Conservation (phyloP, 2,113 vertebrate species). For the Sciurus niger region DNA sequence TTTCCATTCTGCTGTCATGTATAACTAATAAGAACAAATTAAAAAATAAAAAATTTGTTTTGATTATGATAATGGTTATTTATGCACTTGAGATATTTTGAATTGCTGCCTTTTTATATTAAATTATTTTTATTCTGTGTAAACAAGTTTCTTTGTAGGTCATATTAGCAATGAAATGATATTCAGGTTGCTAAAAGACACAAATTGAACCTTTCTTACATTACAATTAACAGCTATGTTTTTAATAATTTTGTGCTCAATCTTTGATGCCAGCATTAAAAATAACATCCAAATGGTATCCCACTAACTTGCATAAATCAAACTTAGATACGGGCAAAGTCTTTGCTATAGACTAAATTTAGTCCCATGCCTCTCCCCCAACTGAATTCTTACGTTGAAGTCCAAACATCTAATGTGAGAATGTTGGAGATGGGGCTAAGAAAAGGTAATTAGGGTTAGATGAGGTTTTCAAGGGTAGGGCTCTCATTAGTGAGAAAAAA, state of each 20-base stretch:
- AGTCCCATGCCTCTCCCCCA: neutral
- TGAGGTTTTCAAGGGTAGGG: neutral
- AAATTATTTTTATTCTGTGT: slow-evolving; percentile 7
- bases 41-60: neutral
- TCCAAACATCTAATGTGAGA: neutral
- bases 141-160: slow-evolving; percentile 24
- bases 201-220: slow-evolving; percentile 22
- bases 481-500: slow-evolving; percentile 9
- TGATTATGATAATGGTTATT: neutral
- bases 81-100: neutral
- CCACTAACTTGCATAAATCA: slow-evolving; percentile 21
- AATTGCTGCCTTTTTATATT: slow-evolving; percentile 34
- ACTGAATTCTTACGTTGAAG: neutral
- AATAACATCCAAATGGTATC: slow-evolving; percentile 22
- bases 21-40: neutral
- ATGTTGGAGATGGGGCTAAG: neutral
- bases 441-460: neutral
- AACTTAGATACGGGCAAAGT: slow-evolving; percentile 32
- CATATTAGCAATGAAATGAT: slow-evolving; percentile 55
- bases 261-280: slow-evolving; percentile 57
- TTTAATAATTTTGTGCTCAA: slow-evolving; percentile 53
- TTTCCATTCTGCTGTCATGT: neutral
- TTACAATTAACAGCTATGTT: slow-evolving; percentile 47
- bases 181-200: slow-evolving; percentile 49
- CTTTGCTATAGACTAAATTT: slow-evolving; percentile 25